phyloP scores from a whole-genome alignment of 2,113 vertebrate genomes.

The Clarias macrocephalus region DNA sequence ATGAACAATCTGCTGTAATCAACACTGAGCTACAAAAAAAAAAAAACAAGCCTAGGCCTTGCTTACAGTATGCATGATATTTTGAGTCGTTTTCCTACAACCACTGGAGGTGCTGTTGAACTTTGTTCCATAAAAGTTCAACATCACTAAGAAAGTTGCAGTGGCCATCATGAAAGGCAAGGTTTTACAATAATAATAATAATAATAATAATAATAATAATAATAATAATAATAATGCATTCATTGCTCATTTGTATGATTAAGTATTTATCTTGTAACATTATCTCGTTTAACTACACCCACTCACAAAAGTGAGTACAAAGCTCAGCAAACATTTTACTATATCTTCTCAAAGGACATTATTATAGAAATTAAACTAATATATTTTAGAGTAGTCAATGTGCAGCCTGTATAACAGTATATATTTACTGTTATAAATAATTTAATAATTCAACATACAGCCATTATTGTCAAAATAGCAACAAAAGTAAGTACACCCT shows the following conservation, averaged over 20 bases:
- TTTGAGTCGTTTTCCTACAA: background rate
- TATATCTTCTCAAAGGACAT: too few relatives aligned
- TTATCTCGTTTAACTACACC: background rate
- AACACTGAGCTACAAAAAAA: background rate
- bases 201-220: too few relatives aligned
- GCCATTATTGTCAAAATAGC: too few relatives aligned
- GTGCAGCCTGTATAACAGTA: too few relatives aligned
- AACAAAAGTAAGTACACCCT: too few relatives aligned
- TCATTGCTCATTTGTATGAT: background rate
- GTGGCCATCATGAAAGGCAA: background rate
- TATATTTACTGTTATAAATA: too few relatives aligned
- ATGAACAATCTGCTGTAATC: background rate
- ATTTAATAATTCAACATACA: too few relatives aligned
- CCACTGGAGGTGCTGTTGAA: background rate
- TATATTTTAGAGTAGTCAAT: too few relatives aligned
- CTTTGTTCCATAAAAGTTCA: background rate
- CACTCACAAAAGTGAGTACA: too few relatives aligned
- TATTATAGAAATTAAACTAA: too few relatives aligned
- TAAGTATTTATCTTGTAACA: background rate
- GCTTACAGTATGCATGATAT: background rate
- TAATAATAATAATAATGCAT: background rate
- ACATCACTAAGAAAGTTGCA: background rate
- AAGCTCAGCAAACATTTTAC: too few relatives aligned
- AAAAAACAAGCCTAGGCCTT: background rate
- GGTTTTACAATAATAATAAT: background rate